A percentile compares a stretch with the other conserved stretches of the same genome.
Evolutionary conservation across 2,113 vertebrate species (phyloP).

Genomic region (Sylvilagus bachmani): DNA sequence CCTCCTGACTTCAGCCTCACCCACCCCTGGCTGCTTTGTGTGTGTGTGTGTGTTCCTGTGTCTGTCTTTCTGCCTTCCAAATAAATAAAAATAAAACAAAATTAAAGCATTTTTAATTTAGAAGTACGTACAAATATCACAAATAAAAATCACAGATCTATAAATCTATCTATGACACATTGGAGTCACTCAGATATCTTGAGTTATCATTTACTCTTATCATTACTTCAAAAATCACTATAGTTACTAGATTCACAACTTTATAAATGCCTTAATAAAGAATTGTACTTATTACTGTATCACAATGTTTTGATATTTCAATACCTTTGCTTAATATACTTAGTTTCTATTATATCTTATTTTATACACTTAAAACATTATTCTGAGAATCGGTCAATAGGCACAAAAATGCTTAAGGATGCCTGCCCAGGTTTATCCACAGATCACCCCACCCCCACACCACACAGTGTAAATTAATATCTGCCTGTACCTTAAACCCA

Average conservation of each 20-base stretch:
- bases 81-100: too few species aligned
- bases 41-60: too few species aligned
- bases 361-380: slow-evolving; percentile 46
- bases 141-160: slow-evolving; percentile 45
- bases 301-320: slow-evolving; percentile 32
- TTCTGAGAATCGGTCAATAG: not conserved
- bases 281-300: not conserved
- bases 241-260: slow-evolving; percentile 20
- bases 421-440: not conserved
- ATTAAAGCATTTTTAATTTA: not conserved
- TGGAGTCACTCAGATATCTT: not conserved
- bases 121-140: not conserved
- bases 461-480: slow-evolving; percentile 20
- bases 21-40: too few species aligned
- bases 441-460: not conserved
- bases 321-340: not conserved
- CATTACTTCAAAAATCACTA: not conserved
- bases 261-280: slow-evolving; percentile 1
- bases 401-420: not conserved
- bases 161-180: not conserved
- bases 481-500: not conserved
- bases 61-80: too few species aligned
- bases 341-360: slow-evolving; percentile 37
- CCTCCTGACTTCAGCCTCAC: too few species aligned
- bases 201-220: slow-evolving; percentile 6